Conservation (phyloP, 2,797 vertebrate genomes). For the Holocentrus rufus region DNA sequence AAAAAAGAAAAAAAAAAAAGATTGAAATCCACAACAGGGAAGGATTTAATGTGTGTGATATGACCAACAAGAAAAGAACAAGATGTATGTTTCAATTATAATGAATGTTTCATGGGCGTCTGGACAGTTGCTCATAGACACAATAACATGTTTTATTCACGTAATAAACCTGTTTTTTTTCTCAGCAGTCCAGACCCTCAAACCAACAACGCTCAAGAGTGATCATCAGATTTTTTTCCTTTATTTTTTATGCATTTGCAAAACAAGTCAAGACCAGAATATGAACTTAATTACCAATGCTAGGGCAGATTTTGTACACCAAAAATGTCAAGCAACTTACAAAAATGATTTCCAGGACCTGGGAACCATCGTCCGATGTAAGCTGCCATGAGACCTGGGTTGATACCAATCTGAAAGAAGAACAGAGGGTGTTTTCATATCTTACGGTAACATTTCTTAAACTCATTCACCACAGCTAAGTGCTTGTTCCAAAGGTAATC, state of each 20-base stretch:
- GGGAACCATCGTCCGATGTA: constrained; percentile 98
- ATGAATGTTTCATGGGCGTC: too few relatives aligned
- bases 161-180: too few relatives aligned
- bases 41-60: too few relatives aligned
- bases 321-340: constrained; percentile 78
- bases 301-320: background rate
- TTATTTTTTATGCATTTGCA: too few relatives aligned
- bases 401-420: constrained; percentile 92
- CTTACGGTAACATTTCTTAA: background rate
- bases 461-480: background rate
- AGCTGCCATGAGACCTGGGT: constrained; percentile 97
- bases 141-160: too few relatives aligned
- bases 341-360: constrained; percentile 98
- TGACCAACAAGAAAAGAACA: too few relatives aligned
- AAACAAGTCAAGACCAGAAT: background rate
- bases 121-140: too few relatives aligned
- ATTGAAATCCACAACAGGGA: background rate
- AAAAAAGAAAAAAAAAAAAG: too few relatives aligned
- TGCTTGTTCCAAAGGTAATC: constrained; percentile 39
- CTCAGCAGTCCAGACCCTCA: too few relatives aligned
- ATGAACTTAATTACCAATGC: background rate
- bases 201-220: too few relatives aligned
- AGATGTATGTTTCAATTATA: too few relatives aligned
- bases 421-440: constrained; percentile 10
- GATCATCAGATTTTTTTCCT: too few relatives aligned